Conservation (phyloP, 2,888 invertebrate genomes). For the Lypha dubia region DNA sequence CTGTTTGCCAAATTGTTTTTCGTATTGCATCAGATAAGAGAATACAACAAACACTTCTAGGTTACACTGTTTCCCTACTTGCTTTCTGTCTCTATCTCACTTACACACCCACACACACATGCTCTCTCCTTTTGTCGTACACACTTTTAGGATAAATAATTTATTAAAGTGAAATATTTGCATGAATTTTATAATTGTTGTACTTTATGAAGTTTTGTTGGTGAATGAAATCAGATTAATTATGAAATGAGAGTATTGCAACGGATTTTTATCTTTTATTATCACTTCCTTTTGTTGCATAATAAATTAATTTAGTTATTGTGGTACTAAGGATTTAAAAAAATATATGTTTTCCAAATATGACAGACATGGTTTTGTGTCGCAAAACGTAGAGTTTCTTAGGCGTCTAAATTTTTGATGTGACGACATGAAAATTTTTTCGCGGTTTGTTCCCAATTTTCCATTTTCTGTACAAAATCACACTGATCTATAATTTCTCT, state of each 20-base stretch:
- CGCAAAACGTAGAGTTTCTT: too few species aligned
- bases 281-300: not conserved
- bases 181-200: not conserved
- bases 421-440: too few species aligned
- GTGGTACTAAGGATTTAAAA: not conserved
- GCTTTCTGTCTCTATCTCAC: not conserved
- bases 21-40: constrained; percentile 67
- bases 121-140: not conserved
- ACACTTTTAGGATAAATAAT: constrained; percentile 13
- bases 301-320: not conserved
- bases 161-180: not conserved
- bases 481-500: too few species aligned
- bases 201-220: not conserved
- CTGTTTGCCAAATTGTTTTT: constrained; percentile 70
- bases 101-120: too few species aligned
- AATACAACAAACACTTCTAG: constrained; percentile 41
- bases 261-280: not conserved
- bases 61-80: constrained; percentile 50
- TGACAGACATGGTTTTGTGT: too few species aligned
- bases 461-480: too few species aligned
- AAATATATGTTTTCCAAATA: too few species aligned
- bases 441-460: too few species aligned
- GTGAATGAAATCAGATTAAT: not conserved
- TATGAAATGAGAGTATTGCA: not conserved
- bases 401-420: too few species aligned